phyloP scores from a whole-genome alignment of 2,888 invertebrate species.

The Atherix ibis region DNA sequence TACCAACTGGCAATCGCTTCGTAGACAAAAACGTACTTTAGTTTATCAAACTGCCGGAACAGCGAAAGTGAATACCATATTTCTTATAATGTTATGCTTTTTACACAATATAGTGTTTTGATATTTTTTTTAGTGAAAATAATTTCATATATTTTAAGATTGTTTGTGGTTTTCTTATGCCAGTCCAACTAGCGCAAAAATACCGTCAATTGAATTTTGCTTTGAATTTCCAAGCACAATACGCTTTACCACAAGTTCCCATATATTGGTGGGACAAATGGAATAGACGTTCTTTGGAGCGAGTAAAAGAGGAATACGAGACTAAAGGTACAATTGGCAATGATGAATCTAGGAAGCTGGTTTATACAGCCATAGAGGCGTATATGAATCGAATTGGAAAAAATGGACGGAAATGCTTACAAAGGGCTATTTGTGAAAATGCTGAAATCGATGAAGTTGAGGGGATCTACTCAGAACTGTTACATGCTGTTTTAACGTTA shows the following conservation, averaged over 20 bases:
- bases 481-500: constrained; percentile 5
- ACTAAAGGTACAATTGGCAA: constrained; percentile 5
- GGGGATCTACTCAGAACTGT: constrained; percentile 7
- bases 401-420: constrained; percentile 8
- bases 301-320: constrained; percentile 5
- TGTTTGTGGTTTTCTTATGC: constrained; percentile 18
- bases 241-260: constrained; percentile 20
- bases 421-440: constrained; percentile 9
- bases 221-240: constrained; percentile 20
- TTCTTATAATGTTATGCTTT: too few species aligned
- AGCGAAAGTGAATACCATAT: background rate
- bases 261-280: constrained; percentile 23
- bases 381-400: constrained; percentile 7
- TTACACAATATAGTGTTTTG: too few species aligned
- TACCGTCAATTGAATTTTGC: constrained; percentile 22
- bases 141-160: too few species aligned
- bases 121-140: too few species aligned
- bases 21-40: background rate
- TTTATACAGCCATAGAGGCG: constrained; percentile 7
- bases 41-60: background rate
- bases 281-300: constrained; percentile 5
- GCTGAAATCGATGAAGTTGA: constrained; percentile 5
- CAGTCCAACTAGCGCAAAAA: constrained; percentile 19
- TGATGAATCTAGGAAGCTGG: constrained; percentile 8
- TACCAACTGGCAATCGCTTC: background rate